phyloP scores from a whole-genome alignment of 2,888 invertebrate genomes.

The Amorpha juglandis region DNA sequence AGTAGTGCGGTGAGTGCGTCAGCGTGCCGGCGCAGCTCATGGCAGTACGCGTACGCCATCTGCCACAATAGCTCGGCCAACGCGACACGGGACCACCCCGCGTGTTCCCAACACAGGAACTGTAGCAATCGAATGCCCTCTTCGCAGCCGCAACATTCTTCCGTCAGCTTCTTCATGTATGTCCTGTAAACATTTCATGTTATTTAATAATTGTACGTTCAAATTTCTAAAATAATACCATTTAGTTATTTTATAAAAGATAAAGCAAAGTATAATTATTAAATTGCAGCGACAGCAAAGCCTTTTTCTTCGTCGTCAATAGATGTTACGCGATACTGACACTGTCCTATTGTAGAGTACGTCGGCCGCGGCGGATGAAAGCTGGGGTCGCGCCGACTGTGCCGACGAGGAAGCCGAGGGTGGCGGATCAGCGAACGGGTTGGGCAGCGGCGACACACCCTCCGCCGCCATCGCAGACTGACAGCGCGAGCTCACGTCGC shows the following conservation, averaged over 20 bases:
- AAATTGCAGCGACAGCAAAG: no score
- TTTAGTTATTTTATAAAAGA: no score
- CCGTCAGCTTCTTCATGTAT: conserved; percentile 97
- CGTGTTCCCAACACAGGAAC: conserved; percentile 99
- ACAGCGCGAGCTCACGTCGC: conserved; percentile 91
- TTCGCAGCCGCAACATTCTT: conserved; percentile 96
- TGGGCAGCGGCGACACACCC: conserved; percentile 86
- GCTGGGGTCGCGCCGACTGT: conserved; percentile 53
- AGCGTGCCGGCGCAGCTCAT: conserved; percentile 96
- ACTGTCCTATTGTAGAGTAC: conserved; percentile 92
- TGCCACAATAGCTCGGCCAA: conserved; percentile 97
- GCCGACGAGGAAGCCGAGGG: conserved; percentile 44
- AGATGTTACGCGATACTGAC: conserved; percentile 67
- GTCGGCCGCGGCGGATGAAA: conserved; percentile 88
- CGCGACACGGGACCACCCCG: conserved; percentile 94
- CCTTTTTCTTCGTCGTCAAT: no score
- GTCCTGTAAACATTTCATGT: conserved; percentile 49
- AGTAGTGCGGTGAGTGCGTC: conserved; percentile 94
- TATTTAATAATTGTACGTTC: neutral
- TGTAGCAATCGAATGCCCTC: conserved; percentile 95
- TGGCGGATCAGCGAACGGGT: conserved; percentile 89
- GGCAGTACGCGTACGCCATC: conserved; percentile 94
- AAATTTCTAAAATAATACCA: no score
- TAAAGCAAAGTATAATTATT: no score
- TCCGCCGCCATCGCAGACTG: conserved; percentile 81